phyloP scores from a whole-genome alignment of 2,113 vertebrate genomes.

The Hystrix brachyura region DNA sequence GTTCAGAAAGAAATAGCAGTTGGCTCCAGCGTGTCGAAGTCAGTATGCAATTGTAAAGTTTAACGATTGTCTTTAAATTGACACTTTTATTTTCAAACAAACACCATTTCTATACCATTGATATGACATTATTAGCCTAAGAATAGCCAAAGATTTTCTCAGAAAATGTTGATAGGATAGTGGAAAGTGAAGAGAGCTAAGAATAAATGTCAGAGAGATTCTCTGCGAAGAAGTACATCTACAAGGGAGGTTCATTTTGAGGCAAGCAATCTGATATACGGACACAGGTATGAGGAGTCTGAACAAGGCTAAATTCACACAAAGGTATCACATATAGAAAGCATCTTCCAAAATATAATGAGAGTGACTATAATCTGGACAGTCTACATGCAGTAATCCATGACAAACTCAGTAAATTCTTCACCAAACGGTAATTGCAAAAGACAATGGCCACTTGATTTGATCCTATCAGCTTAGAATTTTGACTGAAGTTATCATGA shows the following conservation, averaged over 20 bases:
- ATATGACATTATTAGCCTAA: not conserved
- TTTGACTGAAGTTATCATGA: not conserved
- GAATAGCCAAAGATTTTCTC: not conserved
- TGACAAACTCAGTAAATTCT: not conserved
- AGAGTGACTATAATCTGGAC: not conserved
- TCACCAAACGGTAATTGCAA: not conserved
- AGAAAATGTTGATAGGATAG: not conserved
- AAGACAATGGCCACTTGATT: not conserved
- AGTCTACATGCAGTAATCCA: not conserved
- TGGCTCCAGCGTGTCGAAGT: not conserved
- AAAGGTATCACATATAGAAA: fast-evolving
- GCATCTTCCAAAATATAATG: not conserved
- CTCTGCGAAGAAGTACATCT: not conserved
- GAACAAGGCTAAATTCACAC: not conserved
- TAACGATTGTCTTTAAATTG: not conserved
- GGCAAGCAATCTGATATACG: not conserved
- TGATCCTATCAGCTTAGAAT: not conserved
- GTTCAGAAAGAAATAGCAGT: not conserved
- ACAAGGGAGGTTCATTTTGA: not conserved
- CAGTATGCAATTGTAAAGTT: not conserved
- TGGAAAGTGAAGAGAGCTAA: not conserved
- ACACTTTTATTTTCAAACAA: not conserved
- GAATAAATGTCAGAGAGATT: not conserved
- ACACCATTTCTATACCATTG: not conserved
- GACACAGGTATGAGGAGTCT: not conserved